Percentiles rank a stretch among this genome's conserved stretches.
Conservation (phyloP, 2,113 vertebrate species). For the Amphilophus citrinellus region DNA sequence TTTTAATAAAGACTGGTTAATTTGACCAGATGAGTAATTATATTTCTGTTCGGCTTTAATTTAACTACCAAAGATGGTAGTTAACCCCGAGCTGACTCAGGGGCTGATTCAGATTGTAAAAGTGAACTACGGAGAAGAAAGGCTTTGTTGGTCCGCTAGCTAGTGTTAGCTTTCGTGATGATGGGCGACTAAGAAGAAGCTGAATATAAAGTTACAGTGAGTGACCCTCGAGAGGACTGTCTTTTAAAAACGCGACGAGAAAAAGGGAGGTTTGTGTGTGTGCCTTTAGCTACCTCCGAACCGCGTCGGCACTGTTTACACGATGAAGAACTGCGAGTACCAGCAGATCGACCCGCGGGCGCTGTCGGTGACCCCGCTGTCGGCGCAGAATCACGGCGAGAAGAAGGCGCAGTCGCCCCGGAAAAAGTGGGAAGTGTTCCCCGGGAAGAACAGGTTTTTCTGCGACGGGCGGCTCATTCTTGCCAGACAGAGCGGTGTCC, state of each 20-base stretch:
- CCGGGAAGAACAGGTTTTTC: constrained; percentile 91
- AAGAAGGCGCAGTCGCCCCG: constrained; percentile 68
- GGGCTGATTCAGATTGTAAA: constrained; percentile 9
- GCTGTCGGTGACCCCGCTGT: constrained; percentile 72
- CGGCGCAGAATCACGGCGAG: constrained; percentile 64
- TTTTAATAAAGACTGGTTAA: neutral
- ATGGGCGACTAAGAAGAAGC: constrained; percentile 46
- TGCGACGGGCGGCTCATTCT: constrained; percentile 92
- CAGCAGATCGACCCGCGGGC: constrained; percentile 88
- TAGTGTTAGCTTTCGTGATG: constrained; percentile 62
- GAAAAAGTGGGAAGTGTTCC: constrained; percentile 93
- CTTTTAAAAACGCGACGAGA: neutral
- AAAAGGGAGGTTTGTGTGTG: neutral
- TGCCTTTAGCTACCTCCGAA: constrained; percentile 51
- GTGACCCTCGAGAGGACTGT: constrained; percentile 3
- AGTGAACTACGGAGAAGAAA: constrained; percentile 31
- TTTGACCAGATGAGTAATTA: neutral
- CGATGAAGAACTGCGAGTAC: constrained; percentile 90
- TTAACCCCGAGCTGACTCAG: neutral
- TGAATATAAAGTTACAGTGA: constrained; percentile 20
- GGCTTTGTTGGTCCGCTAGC: constrained; percentile 39
- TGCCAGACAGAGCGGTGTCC: constrained; percentile 89
- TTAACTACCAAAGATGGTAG: constrained; percentile 48
- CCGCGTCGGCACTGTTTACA: constrained; percentile 16
- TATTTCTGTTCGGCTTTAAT: neutral